A percentile compares a stretch with the other conserved stretches of the same genome.
These are phyloP conservation scores for Pachycephus smyrnensis DNA, from an alignment of 2,888 invertebrate species.

Conservation along the genomic window DNA sequence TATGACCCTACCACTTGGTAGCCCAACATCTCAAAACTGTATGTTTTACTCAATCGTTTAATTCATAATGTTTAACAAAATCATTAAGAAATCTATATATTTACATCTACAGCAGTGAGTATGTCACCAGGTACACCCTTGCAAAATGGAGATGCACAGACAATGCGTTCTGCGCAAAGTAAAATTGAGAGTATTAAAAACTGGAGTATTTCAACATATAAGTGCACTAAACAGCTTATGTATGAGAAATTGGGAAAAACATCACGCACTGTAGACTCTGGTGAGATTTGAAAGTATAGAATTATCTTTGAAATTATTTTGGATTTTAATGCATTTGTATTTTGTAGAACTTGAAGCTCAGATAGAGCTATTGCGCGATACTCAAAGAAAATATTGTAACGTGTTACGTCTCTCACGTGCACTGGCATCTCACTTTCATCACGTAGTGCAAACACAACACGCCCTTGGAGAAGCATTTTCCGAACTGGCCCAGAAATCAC, in stretches of 20 bases:
- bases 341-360: constrained; percentile 88
- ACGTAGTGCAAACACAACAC: constrained; percentile 88
- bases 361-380: constrained; percentile 92
- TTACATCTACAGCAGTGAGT: constrained; percentile 28
- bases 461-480: constrained; percentile 94
- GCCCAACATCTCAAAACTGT: constrained; percentile 70
- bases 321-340: constrained; percentile 12
- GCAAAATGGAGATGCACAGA: constrained; percentile 75
- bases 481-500: constrained; percentile 95
- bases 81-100: not conserved
- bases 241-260: constrained; percentile 97
- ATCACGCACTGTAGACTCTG: constrained; percentile 88
- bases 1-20: constrained; percentile 77
- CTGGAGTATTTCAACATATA: constrained; percentile 98
- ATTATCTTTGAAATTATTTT: constrained; percentile 15
- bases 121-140: constrained; percentile 71
- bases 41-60: constrained; percentile 13
- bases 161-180: constrained; percentile 78
- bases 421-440: constrained; percentile 88
- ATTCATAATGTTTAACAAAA: not conserved
- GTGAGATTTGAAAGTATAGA: constrained; percentile 62
- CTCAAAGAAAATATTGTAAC: constrained; percentile 91
- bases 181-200: constrained; percentile 93
- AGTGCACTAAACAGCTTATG: constrained; percentile 96
- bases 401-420: constrained; percentile 88